Evolutionary conservation across 1,140 invertebrate species (phyloP).

Genomic region (Littorina saxatilis): DNA sequence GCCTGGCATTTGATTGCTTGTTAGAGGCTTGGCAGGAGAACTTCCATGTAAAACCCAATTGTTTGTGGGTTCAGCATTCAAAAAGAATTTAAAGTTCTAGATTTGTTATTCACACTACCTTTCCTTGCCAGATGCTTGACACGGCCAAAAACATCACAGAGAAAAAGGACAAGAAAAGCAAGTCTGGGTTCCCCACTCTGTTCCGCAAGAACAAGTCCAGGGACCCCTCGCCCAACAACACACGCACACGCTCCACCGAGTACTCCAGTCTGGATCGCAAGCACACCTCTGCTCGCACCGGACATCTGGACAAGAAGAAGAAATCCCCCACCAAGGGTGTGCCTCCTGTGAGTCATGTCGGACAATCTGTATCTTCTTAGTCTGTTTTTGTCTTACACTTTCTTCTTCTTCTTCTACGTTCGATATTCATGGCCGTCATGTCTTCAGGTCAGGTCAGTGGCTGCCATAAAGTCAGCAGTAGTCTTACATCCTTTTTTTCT

Average conservation of each 20-base stretch:
- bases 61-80: no score
- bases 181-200: constrained; percentile 67
- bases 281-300: constrained; percentile 43
- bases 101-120: no score
- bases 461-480: no score
- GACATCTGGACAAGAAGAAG: constrained; percentile 43
- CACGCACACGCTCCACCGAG: constrained; percentile 58
- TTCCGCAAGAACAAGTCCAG: constrained; percentile 71
- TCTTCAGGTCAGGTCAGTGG: no score
- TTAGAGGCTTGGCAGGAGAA: no score
- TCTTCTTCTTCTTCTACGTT: no score
- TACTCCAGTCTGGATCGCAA: constrained; percentile 68
- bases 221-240: constrained; percentile 69
- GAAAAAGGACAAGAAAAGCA: constrained; percentile 55
- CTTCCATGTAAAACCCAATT: no score
- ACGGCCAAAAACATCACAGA: constrained; percentile 59
- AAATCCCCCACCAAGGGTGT: constrained; percentile 36
- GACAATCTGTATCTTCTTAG: not conserved
- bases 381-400: no score
- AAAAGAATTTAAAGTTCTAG: no score
- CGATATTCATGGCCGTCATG: no score
- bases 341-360: constrained; percentile 36
- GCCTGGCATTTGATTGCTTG: no score
- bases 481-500: no score
- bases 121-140: constrained; percentile 52